phyloP scores from a whole-genome alignment of 2,113 vertebrate species.

The Brevimyrus niger region DNA sequence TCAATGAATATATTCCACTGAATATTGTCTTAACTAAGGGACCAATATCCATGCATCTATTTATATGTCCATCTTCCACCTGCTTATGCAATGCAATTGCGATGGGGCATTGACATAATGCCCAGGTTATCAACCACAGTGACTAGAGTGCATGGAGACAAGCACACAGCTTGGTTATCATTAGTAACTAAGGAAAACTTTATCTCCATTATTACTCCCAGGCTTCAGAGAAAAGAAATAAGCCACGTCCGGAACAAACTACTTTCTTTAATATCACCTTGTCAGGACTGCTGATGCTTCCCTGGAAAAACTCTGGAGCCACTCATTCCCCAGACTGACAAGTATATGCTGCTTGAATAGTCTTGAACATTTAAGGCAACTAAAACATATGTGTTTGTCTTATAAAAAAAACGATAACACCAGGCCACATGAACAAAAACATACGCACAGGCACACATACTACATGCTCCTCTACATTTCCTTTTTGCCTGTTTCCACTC shows the following conservation, averaged over 20 bases:
- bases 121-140: neutral
- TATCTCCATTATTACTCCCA: neutral
- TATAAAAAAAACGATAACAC: neutral
- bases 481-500: neutral
- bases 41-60: neutral
- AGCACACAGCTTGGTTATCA: neutral
- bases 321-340: neutral
- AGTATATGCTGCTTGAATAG: neutral
- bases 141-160: neutral
- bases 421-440: neutral
- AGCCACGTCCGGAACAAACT: neutral
- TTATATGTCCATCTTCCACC: neutral
- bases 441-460: conserved; percentile 4
- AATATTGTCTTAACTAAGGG: neutral
- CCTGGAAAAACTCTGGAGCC: neutral
- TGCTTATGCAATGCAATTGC: neutral
- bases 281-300: neutral
- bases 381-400: neutral
- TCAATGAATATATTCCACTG: neutral
- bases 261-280: neutral
- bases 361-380: neutral
- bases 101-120: neutral
- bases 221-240: neutral
- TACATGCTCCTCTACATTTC: neutral
- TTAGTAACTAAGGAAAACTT: neutral